Base-by-base conservation (phyloP, 2,113 vertebrate species). In the Chauna torquata region DNA sequence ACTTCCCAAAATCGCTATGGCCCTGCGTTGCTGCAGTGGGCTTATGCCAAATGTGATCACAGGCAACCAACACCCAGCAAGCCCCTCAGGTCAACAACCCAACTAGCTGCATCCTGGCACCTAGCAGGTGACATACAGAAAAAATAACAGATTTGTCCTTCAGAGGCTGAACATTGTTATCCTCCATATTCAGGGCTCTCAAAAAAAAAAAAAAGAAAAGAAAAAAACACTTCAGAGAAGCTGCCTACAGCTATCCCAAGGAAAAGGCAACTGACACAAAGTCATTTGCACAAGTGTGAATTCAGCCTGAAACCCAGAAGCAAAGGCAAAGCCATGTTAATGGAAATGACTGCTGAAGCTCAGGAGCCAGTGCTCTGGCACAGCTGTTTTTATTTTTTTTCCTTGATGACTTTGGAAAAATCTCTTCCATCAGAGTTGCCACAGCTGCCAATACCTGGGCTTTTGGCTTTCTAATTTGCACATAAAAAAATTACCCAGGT, bases 191-290 rank as follows among this genome's bases (percentile, higher is more conserved):
- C 42, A 34, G 0, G 2, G 9, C 38, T n/a, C 22, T 62, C 50
- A 30, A 32, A 52, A 52, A 52, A 52, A 24, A 52, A 52, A 25
- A 40, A 18, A 16, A 64, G 42, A 30, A 77, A 47, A 16, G 49
- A 23, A 79, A 90, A 7, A 11, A 20, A 9, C 14, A 27, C 54
- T 42, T 66, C 55, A 83, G 18, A 66, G 82, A 62, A 1, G 12
- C 50, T 81, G 28, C 20, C 34, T 6, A 3, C 3, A 49, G 5
- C 20, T 12, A 14, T 16, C 16, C 66, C 52, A 45, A 40, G 42
- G 13, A 11, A 54, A 45, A 55, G 2, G 3, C 0, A 28, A 16
- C 4, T 82, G 10, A 6, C 15, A 1, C 4, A 23, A 38, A 42
- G 20, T 69, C 6, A n/a, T 22, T 16, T n/a, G 23, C 45, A 16